Evolutionary conservation across 2,888 invertebrate genomes (phyloP), one percentile per base, ranked within the genome.

Genomic region (Lucinisca nassula): DNA sequence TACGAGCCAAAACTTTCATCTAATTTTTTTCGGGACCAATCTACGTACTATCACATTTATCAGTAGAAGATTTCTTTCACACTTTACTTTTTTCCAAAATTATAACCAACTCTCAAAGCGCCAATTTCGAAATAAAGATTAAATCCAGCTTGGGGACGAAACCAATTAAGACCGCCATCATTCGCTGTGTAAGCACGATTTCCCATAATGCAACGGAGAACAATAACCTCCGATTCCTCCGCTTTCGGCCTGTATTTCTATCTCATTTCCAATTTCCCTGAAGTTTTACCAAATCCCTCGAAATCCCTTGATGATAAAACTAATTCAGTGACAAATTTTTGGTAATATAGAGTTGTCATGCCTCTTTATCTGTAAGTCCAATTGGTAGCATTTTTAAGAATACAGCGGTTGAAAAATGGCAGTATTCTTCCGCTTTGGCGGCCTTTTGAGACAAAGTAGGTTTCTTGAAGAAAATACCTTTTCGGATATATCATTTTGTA

Each of bases 141-240:
- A 67, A 67, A 67, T 67, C 67, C n/a, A 35, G 67, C 67, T 67
- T 67, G 67, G 67, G 67, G 67, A 67, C 67, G 67, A 67, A 67
- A 67, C 35, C 67, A 67, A 67, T 67, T 67, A 67, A 67, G 67
- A 67, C 35, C 27, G 67, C 35, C 67, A 67, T 67, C 67, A 67
- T 67, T 67, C 67, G 67, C 35, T 27, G 67, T 67, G 67, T 67
- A 67, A 67, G 67, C 67, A 35, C 67, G 35, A 67, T 67, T 67
- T 67, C 67, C 67, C 67, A 67, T 67, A 67, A 67, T 67, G 24
- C 67, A 67, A 30, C 67, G 12, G 32, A 35, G 67, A 67, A 67
- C 67, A 67, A 67, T 67, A 67, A 67, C 67, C 35, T 67, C 67
- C 30, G 35, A 67, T 67, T 67, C 30, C 67, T 67, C 8, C 67